Evolutionary conservation across 2,888 invertebrate species (phyloP), one percentile per base, ranked within the genome.

Genomic region (Allophyes oxyacanthae): DNA sequence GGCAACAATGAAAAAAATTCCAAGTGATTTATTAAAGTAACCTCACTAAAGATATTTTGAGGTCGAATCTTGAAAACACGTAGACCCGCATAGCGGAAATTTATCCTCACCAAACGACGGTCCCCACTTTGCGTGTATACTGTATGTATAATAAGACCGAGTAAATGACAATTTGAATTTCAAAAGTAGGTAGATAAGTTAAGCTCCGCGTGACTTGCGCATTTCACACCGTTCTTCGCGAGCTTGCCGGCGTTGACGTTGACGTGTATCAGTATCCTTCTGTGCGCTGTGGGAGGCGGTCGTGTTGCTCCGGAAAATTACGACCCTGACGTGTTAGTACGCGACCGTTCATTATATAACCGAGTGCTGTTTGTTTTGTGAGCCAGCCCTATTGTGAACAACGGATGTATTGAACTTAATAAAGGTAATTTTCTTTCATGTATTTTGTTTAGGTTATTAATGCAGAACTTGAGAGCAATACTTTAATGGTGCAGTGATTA

Each of bases 201-300:
- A 88, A 86, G 84, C 82, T 79, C 80, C 77, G 85, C 83, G 89
- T 92, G 93, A 92, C 90, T 92, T 92, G 91, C 92, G 92, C 93
- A 92, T 91, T 91, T 91, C 89, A 87, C 86, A 87, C 89, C 78
- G 82, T 83, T 84, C 84, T 85, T 83, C 79, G 77, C 75, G 76
- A 83, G 85, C 84, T 85, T 81, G 82, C 76, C 72, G 71, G 76
- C 77, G 78, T 81, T 84, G 82, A 84, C 84, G 82, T 74, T 85
- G 85, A 85, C 78, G 83, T 72, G 81, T 85, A 79, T 85, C 89
- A 92, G 93, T 93, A 86, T 81, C 76, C 75, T 77, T 75, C 75
- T 72, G 77, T 72, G 68, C 79, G 70, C 72, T 56, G 65, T 55
- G 34, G 65, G 78, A 79, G 82, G 71, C 56, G 81, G 81, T 81